Percentiles rank a stretch among this genome's conserved stretches.
Evolutionary conservation across 2,797 vertebrate species (phyloP).

Genomic region (Tenualosa ilisha): DNA sequence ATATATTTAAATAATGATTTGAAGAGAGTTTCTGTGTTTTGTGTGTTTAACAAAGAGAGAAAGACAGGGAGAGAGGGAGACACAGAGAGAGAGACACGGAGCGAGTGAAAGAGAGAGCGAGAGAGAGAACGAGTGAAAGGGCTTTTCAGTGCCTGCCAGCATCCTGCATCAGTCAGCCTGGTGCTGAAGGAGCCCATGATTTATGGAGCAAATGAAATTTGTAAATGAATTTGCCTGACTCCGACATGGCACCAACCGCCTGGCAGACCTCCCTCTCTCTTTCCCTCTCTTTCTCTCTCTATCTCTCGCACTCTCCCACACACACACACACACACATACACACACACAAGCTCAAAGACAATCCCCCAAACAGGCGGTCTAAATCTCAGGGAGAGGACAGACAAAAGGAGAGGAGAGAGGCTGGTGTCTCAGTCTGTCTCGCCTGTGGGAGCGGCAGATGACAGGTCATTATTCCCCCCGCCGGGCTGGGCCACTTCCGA

Average conservation of each 20-base stretch:
- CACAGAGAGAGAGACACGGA: neutral
- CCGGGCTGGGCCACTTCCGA: constrained; percentile 29
- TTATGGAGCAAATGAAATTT: constrained; percentile 70
- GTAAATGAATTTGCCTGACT: constrained; percentile 64
- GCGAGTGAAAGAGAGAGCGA: constrained; percentile 7
- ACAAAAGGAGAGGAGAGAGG: constrained; percentile 14
- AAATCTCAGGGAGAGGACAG: neutral
- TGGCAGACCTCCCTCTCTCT: constrained; percentile 54
- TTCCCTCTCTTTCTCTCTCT: neutral
- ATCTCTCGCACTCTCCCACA: neutral
- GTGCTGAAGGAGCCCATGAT: constrained; percentile 61
- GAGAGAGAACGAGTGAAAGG: constrained; percentile 45
- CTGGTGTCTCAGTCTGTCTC: constrained; percentile 18
- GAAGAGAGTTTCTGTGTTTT: neutral
- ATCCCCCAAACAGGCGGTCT: neutral
- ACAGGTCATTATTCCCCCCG: constrained; percentile 55
- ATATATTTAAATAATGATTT: neutral
- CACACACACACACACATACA: neutral
- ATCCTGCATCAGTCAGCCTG: constrained; percentile 39
- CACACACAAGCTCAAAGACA: neutral
- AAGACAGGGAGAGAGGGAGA: neutral
- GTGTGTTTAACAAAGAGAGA: neutral
- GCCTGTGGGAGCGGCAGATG: constrained; percentile 44
- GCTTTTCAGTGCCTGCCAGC: constrained; percentile 64
- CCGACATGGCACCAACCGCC: constrained; percentile 72